Percentiles rank a stretch among this genome's conserved stretches.
These are phyloP conservation scores for Macrotus californicus DNA, from an alignment of 2,113 vertebrate genomes.

Conservation along the genomic window DNA sequence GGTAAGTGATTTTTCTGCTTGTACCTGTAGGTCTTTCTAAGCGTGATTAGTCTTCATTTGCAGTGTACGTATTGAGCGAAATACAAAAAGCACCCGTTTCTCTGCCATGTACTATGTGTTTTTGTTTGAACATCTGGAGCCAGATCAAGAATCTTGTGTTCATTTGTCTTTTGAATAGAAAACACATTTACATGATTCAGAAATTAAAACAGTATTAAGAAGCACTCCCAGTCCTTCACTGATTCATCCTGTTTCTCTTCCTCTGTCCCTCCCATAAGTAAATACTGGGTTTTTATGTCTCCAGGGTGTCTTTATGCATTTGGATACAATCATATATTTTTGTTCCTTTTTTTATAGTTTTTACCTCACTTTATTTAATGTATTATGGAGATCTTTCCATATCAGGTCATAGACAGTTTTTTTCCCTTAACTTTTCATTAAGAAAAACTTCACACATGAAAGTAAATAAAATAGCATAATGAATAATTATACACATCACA, in stretches of 20 bases:
- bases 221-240: neutral
- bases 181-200: neutral
- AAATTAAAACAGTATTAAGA: conserved; percentile 8
- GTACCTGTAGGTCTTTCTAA: neutral
- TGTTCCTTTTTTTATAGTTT: neutral
- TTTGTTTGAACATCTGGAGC: conserved; percentile 36
- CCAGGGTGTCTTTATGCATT: neutral
- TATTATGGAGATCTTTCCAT: neutral
- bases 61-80: neutral
- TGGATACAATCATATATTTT: neutral
- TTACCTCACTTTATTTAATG: neutral
- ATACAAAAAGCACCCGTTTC: neutral
- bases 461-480: neutral
- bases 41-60: neutral
- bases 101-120: neutral
- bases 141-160: neutral
- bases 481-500: neutral
- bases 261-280: neutral
- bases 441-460: conserved; percentile 21
- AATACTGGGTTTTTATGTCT: neutral
- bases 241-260: neutral
- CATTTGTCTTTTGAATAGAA: neutral
- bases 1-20: neutral
- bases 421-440: neutral
- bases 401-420: neutral